phyloP scores from a whole-genome alignment of 2,113 vertebrate genomes.

The Syrmaticus mikado region DNA sequence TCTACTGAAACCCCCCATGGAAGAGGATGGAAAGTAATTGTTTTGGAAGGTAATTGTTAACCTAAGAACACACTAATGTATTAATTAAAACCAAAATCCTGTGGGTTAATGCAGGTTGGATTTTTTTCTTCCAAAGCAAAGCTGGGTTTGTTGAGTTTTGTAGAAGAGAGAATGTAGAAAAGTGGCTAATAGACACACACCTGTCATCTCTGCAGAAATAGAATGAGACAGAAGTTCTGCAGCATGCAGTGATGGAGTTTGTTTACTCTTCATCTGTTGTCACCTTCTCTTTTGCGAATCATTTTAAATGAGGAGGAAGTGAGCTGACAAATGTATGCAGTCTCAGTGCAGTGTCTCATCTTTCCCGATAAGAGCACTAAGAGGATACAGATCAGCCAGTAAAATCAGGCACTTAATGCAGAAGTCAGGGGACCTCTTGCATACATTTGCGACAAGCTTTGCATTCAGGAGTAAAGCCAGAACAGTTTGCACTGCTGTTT shows the following conservation, averaged over 20 bases:
- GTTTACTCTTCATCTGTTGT: background rate
- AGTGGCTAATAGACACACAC: background rate
- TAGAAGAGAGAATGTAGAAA: background rate
- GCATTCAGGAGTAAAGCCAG: background rate
- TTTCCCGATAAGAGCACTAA: background rate
- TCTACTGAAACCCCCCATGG: background rate
- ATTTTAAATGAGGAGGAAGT: constrained; percentile 19
- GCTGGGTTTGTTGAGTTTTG: background rate
- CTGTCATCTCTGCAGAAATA: background rate
- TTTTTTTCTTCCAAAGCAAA: background rate
- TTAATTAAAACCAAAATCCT: background rate
- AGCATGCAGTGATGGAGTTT: background rate
- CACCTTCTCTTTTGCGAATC: background rate
- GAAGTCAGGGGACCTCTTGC: background rate
- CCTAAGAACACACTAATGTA: background rate
- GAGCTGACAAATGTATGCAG: background rate
- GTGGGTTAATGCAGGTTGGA: background rate
- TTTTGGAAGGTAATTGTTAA: background rate
- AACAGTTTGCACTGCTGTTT: background rate
- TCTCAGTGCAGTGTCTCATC: background rate
- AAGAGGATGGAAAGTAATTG: background rate
- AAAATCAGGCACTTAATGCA: background rate
- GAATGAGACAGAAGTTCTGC: background rate
- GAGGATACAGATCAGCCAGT: background rate
- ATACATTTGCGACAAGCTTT: background rate